Conservation (phyloP, 2,113 vertebrate genomes). For the Psettodes erumei region DNA sequence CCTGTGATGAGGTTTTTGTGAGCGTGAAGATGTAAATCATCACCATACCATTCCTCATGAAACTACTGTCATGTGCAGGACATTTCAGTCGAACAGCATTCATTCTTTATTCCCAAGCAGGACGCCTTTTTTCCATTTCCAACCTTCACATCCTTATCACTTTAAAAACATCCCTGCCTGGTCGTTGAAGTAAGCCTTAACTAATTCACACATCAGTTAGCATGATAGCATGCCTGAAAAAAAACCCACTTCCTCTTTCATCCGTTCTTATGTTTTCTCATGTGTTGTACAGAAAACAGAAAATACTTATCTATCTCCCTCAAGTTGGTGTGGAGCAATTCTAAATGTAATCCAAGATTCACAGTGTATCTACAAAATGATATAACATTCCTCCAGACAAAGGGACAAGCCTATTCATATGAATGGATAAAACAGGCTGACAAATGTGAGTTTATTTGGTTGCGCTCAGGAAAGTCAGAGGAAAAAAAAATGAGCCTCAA, state of each 20-base stretch:
- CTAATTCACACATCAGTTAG: conserved; percentile 15
- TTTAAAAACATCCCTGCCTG: not conserved
- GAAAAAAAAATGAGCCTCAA: not conserved
- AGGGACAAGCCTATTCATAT: not conserved
- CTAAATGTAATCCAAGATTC: not conserved
- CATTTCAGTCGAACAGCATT: not conserved
- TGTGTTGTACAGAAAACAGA: conserved; percentile 26
- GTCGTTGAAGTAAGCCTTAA: not conserved
- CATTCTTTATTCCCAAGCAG: too few species aligned
- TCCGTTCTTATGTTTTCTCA: conserved; percentile 12
- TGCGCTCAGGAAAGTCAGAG: not conserved
- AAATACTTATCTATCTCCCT: conserved; percentile 18
- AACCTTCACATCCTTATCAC: not conserved
- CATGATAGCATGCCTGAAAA: conserved; percentile 36
- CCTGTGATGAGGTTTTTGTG: not conserved
- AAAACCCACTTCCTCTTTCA: conserved; percentile 60
- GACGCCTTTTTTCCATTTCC: too few species aligned
- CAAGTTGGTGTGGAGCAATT: too few species aligned
- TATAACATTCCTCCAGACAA: not conserved
- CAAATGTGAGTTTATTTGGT: not conserved
- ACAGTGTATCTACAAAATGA: not conserved
- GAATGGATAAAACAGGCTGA: not conserved
- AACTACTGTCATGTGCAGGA: not conserved
- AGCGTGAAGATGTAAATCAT: not conserved
- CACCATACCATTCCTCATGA: not conserved